A percentile compares a stretch with the other conserved stretches of the same genome.
Conservation (phyloP, 1,140 invertebrate genomes). For the Telenomus remus region DNA sequence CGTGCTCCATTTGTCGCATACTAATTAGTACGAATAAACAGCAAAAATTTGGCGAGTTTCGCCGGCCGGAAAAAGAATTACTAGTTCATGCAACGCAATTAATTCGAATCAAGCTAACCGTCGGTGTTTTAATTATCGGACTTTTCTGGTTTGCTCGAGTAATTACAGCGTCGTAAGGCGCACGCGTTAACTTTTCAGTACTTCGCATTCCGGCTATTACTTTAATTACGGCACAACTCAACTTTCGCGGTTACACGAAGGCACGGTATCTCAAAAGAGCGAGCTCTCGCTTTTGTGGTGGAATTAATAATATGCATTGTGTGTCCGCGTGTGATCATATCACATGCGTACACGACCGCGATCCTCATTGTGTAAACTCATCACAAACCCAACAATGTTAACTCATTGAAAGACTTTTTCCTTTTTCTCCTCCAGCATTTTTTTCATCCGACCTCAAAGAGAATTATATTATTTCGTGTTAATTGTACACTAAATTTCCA, state of each 20-base stretch:
- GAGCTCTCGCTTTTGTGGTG: constrained; percentile 41
- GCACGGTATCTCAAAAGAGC: constrained; percentile 39
- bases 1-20: constrained; percentile 46
- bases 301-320: constrained; percentile 58
- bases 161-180: constrained; percentile 66
- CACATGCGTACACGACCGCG: constrained; percentile 39
- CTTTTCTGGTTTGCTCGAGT: constrained; percentile 63
- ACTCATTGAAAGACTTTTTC: constrained; percentile 21
- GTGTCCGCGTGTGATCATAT: constrained; percentile 40
- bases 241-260: constrained; percentile 57
- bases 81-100: constrained; percentile 50
- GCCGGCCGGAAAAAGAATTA: constrained; percentile 46
- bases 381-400: constrained; percentile 31
- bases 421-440: too few relatives aligned
- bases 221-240: constrained; percentile 67
- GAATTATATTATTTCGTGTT: too few relatives aligned
- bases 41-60: constrained; percentile 35
- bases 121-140: constrained; percentile 64
- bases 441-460: not conserved
- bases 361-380: constrained; percentile 29
- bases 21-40: constrained; percentile 57
- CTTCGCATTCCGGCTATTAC: constrained; percentile 64
- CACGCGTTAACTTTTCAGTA: constrained; percentile 58
- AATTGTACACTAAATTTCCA: too few relatives aligned
- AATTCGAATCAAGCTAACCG: constrained; percentile 61